Evolutionary conservation across 2,888 invertebrate species (phyloP), one percentile per base, ranked within the genome.

Genomic region (Oxyteleia sp.): DNA sequence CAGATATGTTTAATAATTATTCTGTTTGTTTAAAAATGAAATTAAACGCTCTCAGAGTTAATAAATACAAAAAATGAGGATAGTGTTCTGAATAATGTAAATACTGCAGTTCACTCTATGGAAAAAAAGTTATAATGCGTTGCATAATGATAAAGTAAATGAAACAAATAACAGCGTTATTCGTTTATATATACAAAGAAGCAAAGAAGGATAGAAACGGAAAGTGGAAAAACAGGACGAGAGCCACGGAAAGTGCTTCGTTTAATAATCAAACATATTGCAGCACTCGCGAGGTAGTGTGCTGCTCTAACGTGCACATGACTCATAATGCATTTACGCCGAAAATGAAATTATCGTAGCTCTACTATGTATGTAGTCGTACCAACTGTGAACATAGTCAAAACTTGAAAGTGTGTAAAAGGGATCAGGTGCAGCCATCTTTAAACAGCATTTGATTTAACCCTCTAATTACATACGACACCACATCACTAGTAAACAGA

Each of bases 181-280:
- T 20, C 51, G 23, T 43, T 61, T 61, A 29, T 61, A 59, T 49
- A 59, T 13, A 41, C 35, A 64, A 47, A 64, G 53, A 55, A 18
- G 18, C 18, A 32, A 55, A 47, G 29, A 59, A 59, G 57, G 49
- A 47, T 61, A 64, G 55, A 75, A 68, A 81, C 20, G 43, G 41
- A 81, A 69, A 47, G 43, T 68, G 35, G 64, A 75, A 75, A 75
- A 75, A 82, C 64, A 57, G 43, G 47, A 55, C 35, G 63, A 82
- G 75, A 82, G 51, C 69, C 59, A 57, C 75, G 75, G 57, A 76
- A 87, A 88, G 87, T 88, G 87, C 88, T 84, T 84, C 88, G 86
- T 88, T 89, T 88, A 88, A 88, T 89, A 88, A 89, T 89, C 88
- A 88, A 88, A 88, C 88, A 88, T 86, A 86, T 86, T 88, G 86